A percentile compares a stretch with the other conserved stretches of the same genome.
Conservation (phyloP, 1,140 invertebrate genomes). For the Hyphantria cunea region DNA sequence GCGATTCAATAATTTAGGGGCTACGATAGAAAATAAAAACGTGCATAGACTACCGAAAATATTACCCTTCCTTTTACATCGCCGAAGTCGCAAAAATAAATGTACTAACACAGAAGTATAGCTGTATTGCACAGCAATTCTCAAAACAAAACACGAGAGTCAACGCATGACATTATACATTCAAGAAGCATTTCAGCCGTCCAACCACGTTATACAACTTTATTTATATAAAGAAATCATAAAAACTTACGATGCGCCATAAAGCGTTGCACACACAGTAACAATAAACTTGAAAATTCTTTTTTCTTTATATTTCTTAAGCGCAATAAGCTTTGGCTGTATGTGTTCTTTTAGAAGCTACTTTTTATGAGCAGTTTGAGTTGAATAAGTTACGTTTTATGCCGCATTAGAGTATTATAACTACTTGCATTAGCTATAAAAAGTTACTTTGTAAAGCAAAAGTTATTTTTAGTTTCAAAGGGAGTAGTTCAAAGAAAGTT, state of each 20-base stretch:
- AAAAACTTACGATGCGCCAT: slow-evolving; percentile 31
- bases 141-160: too few relatives aligned
- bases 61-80: too few relatives aligned
- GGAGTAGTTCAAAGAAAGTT: too few relatives aligned
- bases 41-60: too few relatives aligned
- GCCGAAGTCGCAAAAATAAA: too few relatives aligned
- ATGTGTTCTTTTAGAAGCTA: background rate
- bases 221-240: slow-evolving; percentile 25
- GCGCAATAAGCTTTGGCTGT: slow-evolving; percentile 3
- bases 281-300: slow-evolving; percentile 19
- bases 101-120: too few relatives aligned
- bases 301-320: slow-evolving; percentile 11
- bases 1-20: too few relatives aligned
- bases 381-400: background rate
- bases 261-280: slow-evolving; percentile 14
- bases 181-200: slow-evolving; percentile 2
- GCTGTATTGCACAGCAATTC: too few relatives aligned
- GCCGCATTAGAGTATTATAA: background rate
- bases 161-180: background rate
- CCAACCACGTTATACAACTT: slow-evolving; percentile 4
- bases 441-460: background rate
- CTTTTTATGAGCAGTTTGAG: background rate
- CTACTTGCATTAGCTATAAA: background rate
- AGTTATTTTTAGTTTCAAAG: background rate
- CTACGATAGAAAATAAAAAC: too few relatives aligned